Base-by-base conservation (phyloP, 2,888 invertebrate genomes). In the Hesperia comma region DNA sequence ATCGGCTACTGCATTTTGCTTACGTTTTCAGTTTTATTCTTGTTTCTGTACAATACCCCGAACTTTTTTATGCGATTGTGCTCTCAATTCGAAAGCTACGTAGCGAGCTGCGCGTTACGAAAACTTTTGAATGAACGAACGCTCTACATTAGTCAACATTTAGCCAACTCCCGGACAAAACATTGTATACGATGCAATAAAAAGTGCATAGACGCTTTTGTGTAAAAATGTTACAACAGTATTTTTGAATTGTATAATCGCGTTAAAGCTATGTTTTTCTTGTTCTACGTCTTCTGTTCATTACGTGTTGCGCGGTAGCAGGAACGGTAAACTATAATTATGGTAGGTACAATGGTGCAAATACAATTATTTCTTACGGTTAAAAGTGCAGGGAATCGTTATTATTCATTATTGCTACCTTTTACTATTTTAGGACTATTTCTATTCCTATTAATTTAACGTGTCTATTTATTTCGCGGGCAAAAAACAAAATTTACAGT, bases 181-280 rank as follows among this genome's bases (percentile, higher is more conserved):
- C 51, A 15, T n/a, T 12, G 46, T 63, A 32, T 54, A 55, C 15
- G 7, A 49, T 21, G 6, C 41, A 15, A 41, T 15, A 51, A 63
- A 57, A 64, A 64, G 26, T 15, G 40, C 10, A 41, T 41, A 51
- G 56, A 63, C 55, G 19, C 46, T 56, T 64, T 46, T 58, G 41
- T 51, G 21, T 4, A 21, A 4, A 14, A 53, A 40, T 51, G n/a
- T 53, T 64, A 32, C 58, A 32, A 41, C n/a, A 58, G 10, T 43
- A 41, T 58, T 64, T 49, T 19, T 7, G 43, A 21, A 33, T 73
- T 79, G 79, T 76, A 78, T 74, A 70, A 75, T 74, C 71, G 72
- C 75, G 77, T 79, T 83, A 85, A 86, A 86, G 77, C 80, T 77
- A 75, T 49, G 79, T 79, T 83, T 70, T 82, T 74, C 67, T 63